Evolutionary conservation across 37 sponge, comb jelly and placozoan species (phyloP).

Genomic region (Eunapius fragilis): DNA sequence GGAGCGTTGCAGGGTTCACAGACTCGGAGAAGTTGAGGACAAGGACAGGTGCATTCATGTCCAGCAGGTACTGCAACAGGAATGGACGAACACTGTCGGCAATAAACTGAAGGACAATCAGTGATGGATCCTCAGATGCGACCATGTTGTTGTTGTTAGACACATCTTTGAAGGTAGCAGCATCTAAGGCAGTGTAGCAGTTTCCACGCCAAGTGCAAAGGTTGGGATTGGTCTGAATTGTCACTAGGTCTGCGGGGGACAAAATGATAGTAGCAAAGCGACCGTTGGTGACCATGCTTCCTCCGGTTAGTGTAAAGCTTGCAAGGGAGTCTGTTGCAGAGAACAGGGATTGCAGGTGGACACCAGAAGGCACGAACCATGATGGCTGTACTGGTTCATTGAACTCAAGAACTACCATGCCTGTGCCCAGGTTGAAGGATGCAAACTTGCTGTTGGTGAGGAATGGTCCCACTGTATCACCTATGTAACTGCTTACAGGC

Average conservation of each 20-base stretch:
- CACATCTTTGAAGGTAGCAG: slow-evolving; percentile 71
- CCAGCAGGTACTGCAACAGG: slow-evolving; percentile 60
- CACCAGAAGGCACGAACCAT: slow-evolving; percentile 62
- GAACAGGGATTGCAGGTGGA: slow-evolving; percentile 68
- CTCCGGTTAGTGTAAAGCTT: slow-evolving; percentile 66
- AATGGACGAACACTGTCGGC: slow-evolving; percentile 59
- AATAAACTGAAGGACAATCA: slow-evolving; percentile 64
- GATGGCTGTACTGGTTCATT: slow-evolving; percentile 85
- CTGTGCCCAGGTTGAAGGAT: slow-evolving; percentile 50
- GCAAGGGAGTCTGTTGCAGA: slow-evolving; percentile 68
- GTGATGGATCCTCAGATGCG: slow-evolving; percentile 20
- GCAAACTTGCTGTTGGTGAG: slow-evolving; percentile 38
- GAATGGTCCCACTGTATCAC: slow-evolving; percentile 56
- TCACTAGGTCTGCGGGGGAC: slow-evolving; percentile 37
- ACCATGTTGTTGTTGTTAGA: slow-evolving; percentile 37
- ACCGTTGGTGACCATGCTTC: slow-evolving; percentile 23
- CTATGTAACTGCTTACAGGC: slow-evolving; percentile 25
- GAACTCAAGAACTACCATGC: slow-evolving; percentile 65
- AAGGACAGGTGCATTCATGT: slow-evolving; percentile 51
- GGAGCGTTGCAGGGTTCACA: slow-evolving; percentile 60
- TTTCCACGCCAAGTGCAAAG: slow-evolving; percentile 91
- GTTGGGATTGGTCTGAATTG: slow-evolving; percentile 61
- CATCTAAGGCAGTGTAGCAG: slow-evolving; percentile 71
- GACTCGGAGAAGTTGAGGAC: slow-evolving; percentile 81
- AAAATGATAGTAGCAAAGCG: slow-evolving; percentile 55